Evolutionary conservation across 1,140 invertebrate species (phyloP), one percentile per base, ranked within the genome.

Genomic region (Charaxes varanes): DNA sequence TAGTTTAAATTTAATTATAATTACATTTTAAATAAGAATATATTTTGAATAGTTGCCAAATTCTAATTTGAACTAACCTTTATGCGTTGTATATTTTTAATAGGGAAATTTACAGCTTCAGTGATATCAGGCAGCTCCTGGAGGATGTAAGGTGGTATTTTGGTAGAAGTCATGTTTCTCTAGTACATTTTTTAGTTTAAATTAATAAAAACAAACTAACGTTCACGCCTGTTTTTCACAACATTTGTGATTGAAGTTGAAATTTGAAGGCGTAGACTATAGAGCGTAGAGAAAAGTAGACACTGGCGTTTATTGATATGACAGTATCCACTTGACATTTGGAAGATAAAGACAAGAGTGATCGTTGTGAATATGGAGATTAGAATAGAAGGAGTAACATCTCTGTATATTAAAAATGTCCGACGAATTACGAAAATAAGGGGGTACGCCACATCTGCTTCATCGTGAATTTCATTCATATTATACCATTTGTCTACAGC

Each of bases 41-140:
- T 33, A 30, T 61, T 60, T 68, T 71, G 67, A 66, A 44, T 44
- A 33, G 37, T 28, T 55, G 58, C 64, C 70, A 74, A 64, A 53
- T 44, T 5, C 33, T 19, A 15, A 18, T 44, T 43, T 26, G n/a
- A 27, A 66, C 74, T 66, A 60, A 85, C 83, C 74, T 84, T 84
- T 51, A 85, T 84, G 1, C 83, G 69, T 48, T 81, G 80, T 35
- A 78, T 70, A 49, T 65, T 74, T 64, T 68, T 60, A 34, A 84
- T 62, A 2, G 83, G 81, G 53, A 62, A 80, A 37, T 73, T 68
- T 28, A 82, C 63, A 35, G 46, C 66, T 36, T 78, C 76, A 26
- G 74, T 76, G 5, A 84, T 69, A 55, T 80, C 64, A 24, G 77
- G 63, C 22, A 83, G 62, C 41, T 85, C 78, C 44, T 73, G 71